Conservation (phyloP, 2,797 vertebrate species). For the Gymnothorax javanicus region DNA sequence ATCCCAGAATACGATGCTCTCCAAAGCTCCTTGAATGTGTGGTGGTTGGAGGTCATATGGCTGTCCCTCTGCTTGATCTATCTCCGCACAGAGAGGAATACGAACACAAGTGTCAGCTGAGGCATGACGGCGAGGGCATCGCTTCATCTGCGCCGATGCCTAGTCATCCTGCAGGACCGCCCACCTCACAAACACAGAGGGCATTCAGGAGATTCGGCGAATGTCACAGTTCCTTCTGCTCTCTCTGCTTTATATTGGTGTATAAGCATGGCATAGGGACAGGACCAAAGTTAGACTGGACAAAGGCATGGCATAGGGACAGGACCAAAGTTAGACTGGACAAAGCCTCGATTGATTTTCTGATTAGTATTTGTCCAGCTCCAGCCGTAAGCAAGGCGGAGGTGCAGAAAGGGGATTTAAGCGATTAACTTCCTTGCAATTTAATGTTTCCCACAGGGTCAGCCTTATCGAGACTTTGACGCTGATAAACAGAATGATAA, state of each 20-base stretch:
- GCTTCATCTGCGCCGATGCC: not conserved
- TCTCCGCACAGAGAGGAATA: not conserved
- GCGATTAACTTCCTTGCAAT: too few relatives aligned
- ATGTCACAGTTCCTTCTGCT: not conserved
- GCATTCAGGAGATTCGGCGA: not conserved
- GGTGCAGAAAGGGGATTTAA: not conserved
- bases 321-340: not conserved
- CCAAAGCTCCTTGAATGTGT: conserved; percentile 17
- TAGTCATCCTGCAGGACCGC: not conserved
- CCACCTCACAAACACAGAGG: not conserved
- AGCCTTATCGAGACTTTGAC: too few relatives aligned
- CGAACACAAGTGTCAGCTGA: not conserved
- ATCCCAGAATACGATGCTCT: conserved; percentile 22
- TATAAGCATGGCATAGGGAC: not conserved
- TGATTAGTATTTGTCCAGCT: not conserved
- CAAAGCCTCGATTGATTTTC: too few relatives aligned
- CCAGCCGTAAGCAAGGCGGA: not conserved
- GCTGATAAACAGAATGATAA: too few relatives aligned
- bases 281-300: not conserved
- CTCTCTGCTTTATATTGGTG: too few relatives aligned
- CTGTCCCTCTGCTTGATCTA: not conserved
- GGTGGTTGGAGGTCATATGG: not conserved
- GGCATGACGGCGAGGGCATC: not conserved
- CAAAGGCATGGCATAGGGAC: not conserved
- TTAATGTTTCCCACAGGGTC: too few relatives aligned